Conservation (phyloP, 2,113 vertebrate genomes). For the Dicaeum eximium region DNA sequence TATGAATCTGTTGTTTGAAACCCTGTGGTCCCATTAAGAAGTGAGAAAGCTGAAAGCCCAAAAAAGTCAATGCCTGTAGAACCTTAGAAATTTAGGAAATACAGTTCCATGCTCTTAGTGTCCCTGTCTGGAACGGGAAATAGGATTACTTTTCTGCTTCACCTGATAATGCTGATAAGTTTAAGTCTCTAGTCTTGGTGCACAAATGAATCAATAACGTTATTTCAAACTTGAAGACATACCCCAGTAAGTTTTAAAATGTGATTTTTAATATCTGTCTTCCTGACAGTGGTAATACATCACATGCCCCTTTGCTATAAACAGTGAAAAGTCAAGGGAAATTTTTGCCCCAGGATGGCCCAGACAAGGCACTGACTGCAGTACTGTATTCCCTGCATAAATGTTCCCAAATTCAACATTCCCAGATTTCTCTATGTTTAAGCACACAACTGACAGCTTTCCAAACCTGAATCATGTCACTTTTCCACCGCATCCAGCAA, state of each 20-base stretch:
- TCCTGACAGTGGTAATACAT: background rate
- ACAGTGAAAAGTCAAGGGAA: background rate
- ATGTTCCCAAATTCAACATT: fast-evolving
- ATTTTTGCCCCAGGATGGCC: background rate
- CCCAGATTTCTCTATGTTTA: background rate
- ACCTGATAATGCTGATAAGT: background rate
- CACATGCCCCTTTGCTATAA: background rate
- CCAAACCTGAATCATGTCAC: background rate
- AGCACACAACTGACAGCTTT: background rate
- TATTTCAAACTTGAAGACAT: background rate
- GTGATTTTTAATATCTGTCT: background rate
- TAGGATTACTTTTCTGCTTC: background rate
- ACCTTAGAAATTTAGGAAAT: background rate
- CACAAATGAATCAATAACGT: background rate
- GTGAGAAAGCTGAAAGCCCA: background rate
- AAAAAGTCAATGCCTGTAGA: fast-evolving
- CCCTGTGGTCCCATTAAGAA: background rate
- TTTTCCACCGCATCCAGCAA: background rate
- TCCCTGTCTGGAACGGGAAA: background rate
- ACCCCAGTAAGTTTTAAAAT: background rate
- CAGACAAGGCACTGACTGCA: background rate
- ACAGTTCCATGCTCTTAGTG: background rate
- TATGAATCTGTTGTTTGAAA: background rate
- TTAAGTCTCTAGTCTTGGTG: background rate
- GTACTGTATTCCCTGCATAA: background rate